Percentiles rank a stretch among this genome's conserved stretches.
Conservation (phyloP, 2,888 invertebrate genomes). For the Rhagium mordax region DNA sequence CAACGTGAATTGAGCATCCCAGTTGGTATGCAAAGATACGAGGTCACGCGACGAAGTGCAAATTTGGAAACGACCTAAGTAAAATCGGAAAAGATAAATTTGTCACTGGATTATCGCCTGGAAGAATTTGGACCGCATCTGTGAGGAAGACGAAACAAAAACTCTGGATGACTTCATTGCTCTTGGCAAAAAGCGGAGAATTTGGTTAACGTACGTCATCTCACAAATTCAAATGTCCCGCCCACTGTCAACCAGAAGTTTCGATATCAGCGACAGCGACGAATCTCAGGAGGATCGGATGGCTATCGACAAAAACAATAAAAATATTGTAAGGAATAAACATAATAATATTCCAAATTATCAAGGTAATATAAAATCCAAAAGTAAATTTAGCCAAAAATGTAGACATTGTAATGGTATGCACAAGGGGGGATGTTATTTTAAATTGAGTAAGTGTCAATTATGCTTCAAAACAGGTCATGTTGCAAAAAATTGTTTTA, state of each 20-base stretch:
- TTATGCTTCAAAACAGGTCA: background rate
- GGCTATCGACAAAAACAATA: background rate
- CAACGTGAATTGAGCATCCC: no score
- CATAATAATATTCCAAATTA: background rate
- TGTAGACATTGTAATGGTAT: background rate
- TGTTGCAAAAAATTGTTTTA: background rate
- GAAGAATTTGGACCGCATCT: background rate
- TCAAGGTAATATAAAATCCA: background rate
- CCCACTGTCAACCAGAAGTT: no score
- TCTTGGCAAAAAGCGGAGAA: no score
- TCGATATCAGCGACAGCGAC: background rate
- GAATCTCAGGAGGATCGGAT: no score
- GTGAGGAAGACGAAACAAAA: no score
- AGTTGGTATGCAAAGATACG: no score
- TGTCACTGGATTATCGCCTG: background rate
- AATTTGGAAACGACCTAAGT: no score
- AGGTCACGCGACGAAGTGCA: no score
- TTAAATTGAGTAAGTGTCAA: background rate
- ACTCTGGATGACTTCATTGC: no score
- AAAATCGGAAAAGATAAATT: no score
- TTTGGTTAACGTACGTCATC: no score
- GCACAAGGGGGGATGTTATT: background rate
- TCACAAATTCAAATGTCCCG: no score
- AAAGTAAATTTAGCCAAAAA: background rate
- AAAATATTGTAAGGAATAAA: background rate